Evolutionary conservation across 2,888 invertebrate species (phyloP), one percentile per base, ranked within the genome.

Genomic region (Drosophila infuscata): DNA sequence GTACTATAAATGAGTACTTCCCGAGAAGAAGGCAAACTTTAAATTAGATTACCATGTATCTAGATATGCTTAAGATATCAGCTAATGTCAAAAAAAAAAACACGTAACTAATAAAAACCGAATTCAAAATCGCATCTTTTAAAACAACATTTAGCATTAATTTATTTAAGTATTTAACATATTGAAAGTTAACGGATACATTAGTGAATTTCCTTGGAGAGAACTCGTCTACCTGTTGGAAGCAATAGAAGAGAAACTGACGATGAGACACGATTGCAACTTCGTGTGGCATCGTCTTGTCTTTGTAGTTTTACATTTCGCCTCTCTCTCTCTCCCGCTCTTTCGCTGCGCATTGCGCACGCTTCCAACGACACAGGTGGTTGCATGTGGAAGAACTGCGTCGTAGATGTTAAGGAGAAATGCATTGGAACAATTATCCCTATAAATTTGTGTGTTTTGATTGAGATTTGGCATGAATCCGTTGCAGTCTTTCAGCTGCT

Each of bases 121-220:
- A 85, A 88, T 81, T 89, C 61, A 76, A 85, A 88, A 89, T 85
- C 74, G 85, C 78, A 84, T 76, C 64, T 63, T 56, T 65, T 33
- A 48, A 52, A 46, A 64, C 3, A 29, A 35, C 11, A 12, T 41
- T n/a, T 51, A 33, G 43, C n/a, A 51, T 57, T 48, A 5, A 9
- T 3, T 43, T 48, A 11, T 33, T 15, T 25, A 54, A 43, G 8
- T 35, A 48, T 38, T 54, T 36, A 41, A 3, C 32, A n/a, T 7
- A 9, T n/a, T 12, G 12, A 25, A 25, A 15, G 15, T 15, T 25
- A 46, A 46, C 46, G 25, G 15, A 8, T 8, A 46, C 2, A 46
- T 15, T 25, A 15, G 2, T 0, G 17, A 17, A 36, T 9, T 53
- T 15, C 3, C 4, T 46, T 15, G 20, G 12, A 15, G 20, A 20